These are phyloP conservation scores for Lymantria monacha DNA, from an alignment of 2,888 invertebrate genomes.

Conservation along the genomic window DNA sequence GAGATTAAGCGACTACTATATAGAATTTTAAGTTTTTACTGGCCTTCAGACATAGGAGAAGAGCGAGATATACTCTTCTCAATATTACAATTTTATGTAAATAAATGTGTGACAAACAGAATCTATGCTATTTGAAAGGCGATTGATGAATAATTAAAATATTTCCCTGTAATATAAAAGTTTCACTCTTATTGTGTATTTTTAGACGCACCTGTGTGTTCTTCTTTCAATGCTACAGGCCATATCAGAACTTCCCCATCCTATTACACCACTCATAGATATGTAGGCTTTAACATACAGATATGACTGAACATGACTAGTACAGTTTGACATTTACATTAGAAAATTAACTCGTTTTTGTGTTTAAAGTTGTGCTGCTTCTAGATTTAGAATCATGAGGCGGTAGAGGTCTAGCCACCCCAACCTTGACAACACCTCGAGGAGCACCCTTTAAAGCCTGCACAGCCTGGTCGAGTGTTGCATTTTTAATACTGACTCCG, in stretches of 20 bases:
- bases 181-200: no score
- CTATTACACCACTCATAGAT: constrained; percentile 43
- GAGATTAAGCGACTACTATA: no score
- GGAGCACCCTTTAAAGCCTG: constrained; percentile 97
- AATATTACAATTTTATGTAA: no score
- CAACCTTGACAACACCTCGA: constrained; percentile 93
- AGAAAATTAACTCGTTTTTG: constrained; percentile 69
- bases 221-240: background rate
- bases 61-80: no score
- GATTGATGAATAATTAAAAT: no score
- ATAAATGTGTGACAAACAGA: no score
- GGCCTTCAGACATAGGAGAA: no score
- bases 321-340: constrained; percentile 44
- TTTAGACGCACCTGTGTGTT: no score
- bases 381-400: constrained; percentile 65
- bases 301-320: constrained; percentile 78
- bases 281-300: constrained; percentile 54
- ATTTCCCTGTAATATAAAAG: no score
- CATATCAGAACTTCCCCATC: constrained; percentile 14
- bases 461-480: constrained; percentile 96
- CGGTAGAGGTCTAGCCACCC: constrained; percentile 93
- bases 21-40: no score
- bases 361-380: constrained; percentile 64
- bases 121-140: no score
- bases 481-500: constrained; percentile 93